These are phyloP conservation scores for Riparia riparia DNA, from an alignment of 2,113 vertebrate genomes.

Conservation along the genomic window DNA sequence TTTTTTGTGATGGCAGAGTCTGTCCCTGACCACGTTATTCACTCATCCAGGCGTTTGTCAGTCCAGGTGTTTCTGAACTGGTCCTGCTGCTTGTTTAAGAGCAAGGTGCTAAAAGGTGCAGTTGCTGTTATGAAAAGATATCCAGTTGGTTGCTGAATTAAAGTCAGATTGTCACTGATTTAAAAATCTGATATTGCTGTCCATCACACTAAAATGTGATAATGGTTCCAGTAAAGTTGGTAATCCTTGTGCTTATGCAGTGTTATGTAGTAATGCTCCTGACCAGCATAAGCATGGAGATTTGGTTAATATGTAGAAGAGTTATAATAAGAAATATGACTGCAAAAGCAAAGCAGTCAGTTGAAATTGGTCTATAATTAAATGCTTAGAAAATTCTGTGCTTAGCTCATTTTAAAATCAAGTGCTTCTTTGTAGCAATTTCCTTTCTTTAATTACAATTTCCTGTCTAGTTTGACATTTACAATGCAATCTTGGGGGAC, in stretches of 20 bases:
- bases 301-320: constrained; percentile 82
- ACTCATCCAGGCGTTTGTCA: not conserved
- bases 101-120: not conserved
- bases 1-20: not conserved
- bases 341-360: constrained; percentile 84
- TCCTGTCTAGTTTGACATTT: constrained; percentile 95
- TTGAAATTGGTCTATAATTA: constrained; percentile 92
- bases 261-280: constrained; percentile 67
- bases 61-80: constrained; percentile 5
- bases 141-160: not conserved
- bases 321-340: constrained; percentile 84
- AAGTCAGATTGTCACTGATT: constrained; percentile 48
- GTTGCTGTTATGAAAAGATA: not conserved
- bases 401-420: constrained; percentile 94
- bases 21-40: not conserved
- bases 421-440: constrained; percentile 95
- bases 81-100: constrained; percentile 7
- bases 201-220: constrained; percentile 41
- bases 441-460: constrained; percentile 99
- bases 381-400: constrained; percentile 92
- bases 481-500: constrained; percentile 95
- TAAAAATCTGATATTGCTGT: constrained; percentile 51
- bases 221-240: constrained; percentile 68
- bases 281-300: constrained; percentile 69
- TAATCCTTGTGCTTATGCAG: constrained; percentile 70